These are phyloP conservation scores for Brachypterus glaber DNA, from an alignment of 2,888 invertebrate species.

Conservation along the genomic window DNA sequence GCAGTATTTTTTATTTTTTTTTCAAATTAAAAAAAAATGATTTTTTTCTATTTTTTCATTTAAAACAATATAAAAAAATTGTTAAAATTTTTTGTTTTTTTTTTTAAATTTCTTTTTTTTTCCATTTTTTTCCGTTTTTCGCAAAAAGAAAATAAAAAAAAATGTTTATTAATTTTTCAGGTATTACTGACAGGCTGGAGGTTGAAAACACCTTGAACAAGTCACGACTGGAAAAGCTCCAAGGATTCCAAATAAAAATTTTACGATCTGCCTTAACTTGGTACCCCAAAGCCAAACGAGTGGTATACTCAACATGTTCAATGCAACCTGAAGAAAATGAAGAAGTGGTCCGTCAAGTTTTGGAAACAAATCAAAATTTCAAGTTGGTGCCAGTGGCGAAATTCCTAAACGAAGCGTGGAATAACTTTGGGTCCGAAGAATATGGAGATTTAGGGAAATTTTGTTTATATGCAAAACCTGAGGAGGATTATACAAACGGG, in stretches of 20 bases:
- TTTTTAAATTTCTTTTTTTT: too few relatives aligned
- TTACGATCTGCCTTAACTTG: conserved; percentile 74
- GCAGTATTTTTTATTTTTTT: too few relatives aligned
- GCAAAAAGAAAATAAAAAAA: too few relatives aligned
- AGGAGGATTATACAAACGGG: conserved; percentile 77
- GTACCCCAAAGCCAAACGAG: conserved; percentile 73
- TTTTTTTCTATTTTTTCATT: background rate
- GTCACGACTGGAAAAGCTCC: conserved; percentile 53
- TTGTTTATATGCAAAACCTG: conserved; percentile 71
- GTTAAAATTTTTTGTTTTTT: too few relatives aligned
- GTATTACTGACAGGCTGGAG: conserved; percentile 51
- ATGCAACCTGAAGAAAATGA: conserved; percentile 87
- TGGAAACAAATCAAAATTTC: conserved; percentile 50
- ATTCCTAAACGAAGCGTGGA: conserved; percentile 56
- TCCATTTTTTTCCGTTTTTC: too few relatives aligned
- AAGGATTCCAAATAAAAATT: conserved; percentile 74
- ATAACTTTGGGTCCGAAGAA: conserved; percentile 55
- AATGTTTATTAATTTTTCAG: conserved; percentile 30
- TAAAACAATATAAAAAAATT: background rate
- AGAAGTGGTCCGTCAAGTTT: conserved; percentile 67
- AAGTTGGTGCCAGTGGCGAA: conserved; percentile 53
- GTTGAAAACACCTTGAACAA: conserved; percentile 29
- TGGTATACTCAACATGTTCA: conserved; percentile 97
- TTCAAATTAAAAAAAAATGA: too few relatives aligned
- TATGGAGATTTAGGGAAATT: conserved; percentile 58